Conservation (phyloP, 1,140 invertebrate species). For the Vollenhovia emeryi region DNA sequence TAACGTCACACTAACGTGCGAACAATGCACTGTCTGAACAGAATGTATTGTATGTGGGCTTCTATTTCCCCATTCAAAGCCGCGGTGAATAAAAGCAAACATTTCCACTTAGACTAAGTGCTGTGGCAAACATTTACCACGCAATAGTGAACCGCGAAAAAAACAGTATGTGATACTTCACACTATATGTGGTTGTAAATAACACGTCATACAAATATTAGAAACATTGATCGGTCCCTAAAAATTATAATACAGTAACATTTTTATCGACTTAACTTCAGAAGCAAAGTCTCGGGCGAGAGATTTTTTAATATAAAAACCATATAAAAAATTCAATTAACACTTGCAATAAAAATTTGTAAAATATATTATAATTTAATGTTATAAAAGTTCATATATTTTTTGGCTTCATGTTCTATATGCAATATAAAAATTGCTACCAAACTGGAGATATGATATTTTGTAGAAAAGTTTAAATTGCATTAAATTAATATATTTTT, state of each 20-base stretch:
- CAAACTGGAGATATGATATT: not conserved
- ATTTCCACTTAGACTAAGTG: constrained; percentile 54
- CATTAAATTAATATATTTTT: no score
- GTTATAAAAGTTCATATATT: not conserved
- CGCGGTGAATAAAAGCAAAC: constrained; percentile 52
- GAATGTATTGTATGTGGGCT: constrained; percentile 30
- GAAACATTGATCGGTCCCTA: not conserved
- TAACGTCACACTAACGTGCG: constrained; percentile 10
- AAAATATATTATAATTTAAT: not conserved
- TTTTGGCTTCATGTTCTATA: not conserved
- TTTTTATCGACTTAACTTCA: not conserved
- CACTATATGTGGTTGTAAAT: not conserved
- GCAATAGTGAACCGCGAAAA: not conserved
- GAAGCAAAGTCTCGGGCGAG: no score
- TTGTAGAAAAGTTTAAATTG: not conserved
- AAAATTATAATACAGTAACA: not conserved
- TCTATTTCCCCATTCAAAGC: constrained; percentile 37
- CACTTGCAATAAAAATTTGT: not conserved
- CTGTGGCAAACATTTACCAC: constrained; percentile 37
- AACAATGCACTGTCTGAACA: constrained; percentile 31
- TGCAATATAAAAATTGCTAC: not conserved
- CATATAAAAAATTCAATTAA: not conserved
- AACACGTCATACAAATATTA: not conserved
- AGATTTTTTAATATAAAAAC: not conserved
- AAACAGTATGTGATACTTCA: not conserved